Evolutionary conservation across 1,140 invertebrate species (phyloP).

Genomic region (Asobara japonica): DNA sequence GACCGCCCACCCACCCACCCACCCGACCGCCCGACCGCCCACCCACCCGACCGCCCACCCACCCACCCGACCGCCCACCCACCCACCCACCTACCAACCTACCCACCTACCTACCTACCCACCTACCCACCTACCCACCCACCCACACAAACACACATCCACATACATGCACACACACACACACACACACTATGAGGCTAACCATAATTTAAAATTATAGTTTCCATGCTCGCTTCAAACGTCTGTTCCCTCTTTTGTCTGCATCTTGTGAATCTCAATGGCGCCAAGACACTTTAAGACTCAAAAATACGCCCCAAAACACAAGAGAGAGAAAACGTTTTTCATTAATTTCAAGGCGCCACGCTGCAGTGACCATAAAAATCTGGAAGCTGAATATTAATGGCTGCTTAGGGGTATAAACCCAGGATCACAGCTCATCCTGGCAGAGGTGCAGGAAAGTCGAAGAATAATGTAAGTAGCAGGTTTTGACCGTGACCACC

Average conservation of each 20-base stretch:
- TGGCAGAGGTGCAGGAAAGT: not conserved
- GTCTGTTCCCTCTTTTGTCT: slow-evolving; percentile 8
- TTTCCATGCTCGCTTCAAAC: not conserved
- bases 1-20: too few relatives aligned
- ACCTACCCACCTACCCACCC: too few relatives aligned
- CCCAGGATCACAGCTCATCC: not conserved
- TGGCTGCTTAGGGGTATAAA: slow-evolving; percentile 33
- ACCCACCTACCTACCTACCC: too few relatives aligned
- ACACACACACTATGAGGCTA: too few relatives aligned
- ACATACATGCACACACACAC: too few relatives aligned
- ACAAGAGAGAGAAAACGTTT: slow-evolving; percentile 28
- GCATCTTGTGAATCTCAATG: slow-evolving; percentile 1
- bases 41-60: too few relatives aligned
- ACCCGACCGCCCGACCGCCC: too few relatives aligned
- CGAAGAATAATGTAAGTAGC: not conserved
- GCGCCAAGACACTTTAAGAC: slow-evolving; percentile 15
- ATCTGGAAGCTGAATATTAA: slow-evolving; percentile 50
- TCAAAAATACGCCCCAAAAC: not conserved
- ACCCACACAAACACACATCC: too few relatives aligned
- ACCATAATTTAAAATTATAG: too few relatives aligned
- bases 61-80: too few relatives aligned
- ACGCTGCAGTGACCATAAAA: slow-evolving; percentile 29
- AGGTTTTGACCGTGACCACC: not conserved
- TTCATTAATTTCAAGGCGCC: slow-evolving; percentile 46
- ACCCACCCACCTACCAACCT: too few relatives aligned